Conservation (phyloP, 2,888 invertebrate species). For the Phorcus lineatus region DNA sequence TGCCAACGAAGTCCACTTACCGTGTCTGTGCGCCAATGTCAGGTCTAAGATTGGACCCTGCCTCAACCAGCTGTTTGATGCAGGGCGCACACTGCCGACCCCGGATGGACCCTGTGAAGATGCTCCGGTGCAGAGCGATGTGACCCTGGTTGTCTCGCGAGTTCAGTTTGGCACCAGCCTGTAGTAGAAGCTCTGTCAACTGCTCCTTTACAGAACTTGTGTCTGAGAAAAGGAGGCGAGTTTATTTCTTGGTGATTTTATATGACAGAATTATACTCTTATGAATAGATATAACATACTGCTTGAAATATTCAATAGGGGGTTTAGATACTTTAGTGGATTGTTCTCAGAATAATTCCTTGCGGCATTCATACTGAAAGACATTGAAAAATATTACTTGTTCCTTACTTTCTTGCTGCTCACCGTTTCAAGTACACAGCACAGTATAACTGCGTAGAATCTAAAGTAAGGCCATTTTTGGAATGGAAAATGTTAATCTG, state of each 20-base stretch:
- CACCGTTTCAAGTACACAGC: too few relatives aligned
- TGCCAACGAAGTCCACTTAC: not conserved
- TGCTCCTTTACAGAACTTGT: not conserved
- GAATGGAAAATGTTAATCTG: too few relatives aligned
- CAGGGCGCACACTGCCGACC: conserved; percentile 22
- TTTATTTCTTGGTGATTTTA: not conserved
- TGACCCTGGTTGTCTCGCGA: conserved; percentile 28
- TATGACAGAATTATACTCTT: too few relatives aligned
- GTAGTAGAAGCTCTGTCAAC: conserved; percentile 18
- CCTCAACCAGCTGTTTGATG: conserved; percentile 26
- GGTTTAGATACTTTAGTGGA: too few relatives aligned
- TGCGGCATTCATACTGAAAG: too few relatives aligned
- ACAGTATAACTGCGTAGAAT: too few relatives aligned
- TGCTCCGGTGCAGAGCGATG: conserved; percentile 28
- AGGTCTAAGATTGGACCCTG: conserved; percentile 27
- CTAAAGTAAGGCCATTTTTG: too few relatives aligned
- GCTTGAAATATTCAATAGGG: too few relatives aligned
- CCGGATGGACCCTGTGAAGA: conserved; percentile 23
- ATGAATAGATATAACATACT: too few relatives aligned
- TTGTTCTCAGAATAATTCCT: too few relatives aligned
- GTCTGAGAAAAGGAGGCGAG: not conserved
- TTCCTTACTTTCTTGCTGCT: too few relatives aligned
- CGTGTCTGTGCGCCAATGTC: not conserved
- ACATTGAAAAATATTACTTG: too few relatives aligned
- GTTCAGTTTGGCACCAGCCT: conserved; percentile 29